Evolutionary conservation across 2,797 vertebrate species (phyloP), one percentile per base, ranked within the genome.

Genomic region (Neomorphus geoffroyi): DNA sequence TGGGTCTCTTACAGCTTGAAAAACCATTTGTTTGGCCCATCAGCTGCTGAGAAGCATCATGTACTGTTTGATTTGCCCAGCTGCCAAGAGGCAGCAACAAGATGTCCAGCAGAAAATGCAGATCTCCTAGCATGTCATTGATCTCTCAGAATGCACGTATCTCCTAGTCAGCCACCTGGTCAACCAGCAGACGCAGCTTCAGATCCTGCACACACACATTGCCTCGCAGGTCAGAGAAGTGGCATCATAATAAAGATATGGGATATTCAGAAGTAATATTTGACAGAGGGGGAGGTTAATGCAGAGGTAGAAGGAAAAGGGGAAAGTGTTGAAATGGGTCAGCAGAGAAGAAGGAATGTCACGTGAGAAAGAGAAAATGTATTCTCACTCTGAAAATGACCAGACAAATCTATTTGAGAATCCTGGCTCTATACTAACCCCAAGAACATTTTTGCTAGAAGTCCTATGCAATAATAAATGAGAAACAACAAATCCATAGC

Each of bases 1-100:
- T 94, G 93, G 94, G 77, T 96, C 92, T 96, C 92, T 92, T 94
- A 80, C 73, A 95, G 88, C 92, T 90, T 94, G 82, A 93, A 92
- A 96, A 95, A 70, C 66, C 93, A 94, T 96, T 96, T 96, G 95
- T 92, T 95, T 96, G 94, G 96, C 88, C 95, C 94, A 94, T 94
- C 94, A 96, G 95, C 93, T 94, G 93, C 95, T 94, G 96, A 90
- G 96, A 94, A 96, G 90, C 92, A 94, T 90, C 92, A 92, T 92
- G 94, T 90, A 92, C 72, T 92, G 92, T 93, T 95, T 95, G 95
- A 95, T 96, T 96, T 94, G 88, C 92, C 88, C 95, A 94, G 95
- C 92, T 96, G 96, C 94, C 95, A 95, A 88, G 80, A 95, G 83
- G 90, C 92, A 93, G 86, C 92, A 95, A 94, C 90, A 96, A 95